A percentile compares a stretch with the other conserved stretches of the same genome.
Evolutionary conservation across 2,113 vertebrate species (phyloP).

Genomic region (Apteryx owenii): DNA sequence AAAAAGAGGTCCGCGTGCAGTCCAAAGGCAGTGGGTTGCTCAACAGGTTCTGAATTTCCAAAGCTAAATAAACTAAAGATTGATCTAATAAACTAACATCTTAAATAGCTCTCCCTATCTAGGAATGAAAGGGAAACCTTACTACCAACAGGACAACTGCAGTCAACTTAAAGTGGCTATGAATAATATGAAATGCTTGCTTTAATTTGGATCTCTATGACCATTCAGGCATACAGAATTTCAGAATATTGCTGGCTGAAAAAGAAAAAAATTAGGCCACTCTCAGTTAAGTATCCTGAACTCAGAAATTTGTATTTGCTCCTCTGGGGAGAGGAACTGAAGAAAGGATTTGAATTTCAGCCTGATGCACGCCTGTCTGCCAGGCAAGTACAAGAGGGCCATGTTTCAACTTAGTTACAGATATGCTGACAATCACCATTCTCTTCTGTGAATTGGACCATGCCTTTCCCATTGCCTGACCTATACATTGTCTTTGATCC

Average conservation of each 20-base stretch:
- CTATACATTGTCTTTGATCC: not conserved
- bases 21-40: not conserved
- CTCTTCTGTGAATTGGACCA: accelerated
- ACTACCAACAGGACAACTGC: not conserved
- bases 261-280: not conserved
- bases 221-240: not conserved
- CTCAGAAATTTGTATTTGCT: not conserved
- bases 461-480: not conserved
- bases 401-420: accelerated
- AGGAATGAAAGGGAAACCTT: not conserved
- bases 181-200: not conserved
- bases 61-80: not conserved
- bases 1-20: not conserved
- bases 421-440: not conserved
- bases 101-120: not conserved
- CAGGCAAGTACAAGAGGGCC: not conserved
- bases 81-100: not conserved
- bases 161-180: not conserved
- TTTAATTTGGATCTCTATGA: not conserved
- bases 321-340: not conserved
- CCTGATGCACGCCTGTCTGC: not conserved
- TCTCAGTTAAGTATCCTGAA: not conserved
- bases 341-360: not conserved
- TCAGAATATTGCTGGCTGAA: not conserved
- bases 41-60: not conserved